A percentile compares a stretch with the other conserved stretches of the same genome.
phyloP scores from a whole-genome alignment of 2,113 vertebrate species.

The Scortum barcoo region DNA sequence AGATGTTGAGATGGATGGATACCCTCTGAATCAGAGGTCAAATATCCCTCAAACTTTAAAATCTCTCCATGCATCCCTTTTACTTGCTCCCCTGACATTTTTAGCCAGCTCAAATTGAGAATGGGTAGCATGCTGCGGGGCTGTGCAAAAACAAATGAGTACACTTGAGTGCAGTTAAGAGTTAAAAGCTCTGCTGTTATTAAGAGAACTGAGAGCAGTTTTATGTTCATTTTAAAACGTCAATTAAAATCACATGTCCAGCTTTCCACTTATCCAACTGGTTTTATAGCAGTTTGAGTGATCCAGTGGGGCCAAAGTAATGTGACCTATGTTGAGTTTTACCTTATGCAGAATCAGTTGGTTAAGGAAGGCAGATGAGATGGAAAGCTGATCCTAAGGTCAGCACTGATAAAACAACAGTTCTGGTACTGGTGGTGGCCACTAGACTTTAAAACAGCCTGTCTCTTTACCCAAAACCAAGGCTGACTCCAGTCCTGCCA shows the following conservation, averaged over 20 bases:
- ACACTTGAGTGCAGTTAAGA: neutral
- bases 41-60: slow-evolving; percentile 16
- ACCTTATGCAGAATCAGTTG: neutral
- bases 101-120: slow-evolving; percentile 1
- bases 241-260: slow-evolving; percentile 14
- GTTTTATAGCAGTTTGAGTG: neutral
- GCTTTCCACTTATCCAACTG: slow-evolving; percentile 11
- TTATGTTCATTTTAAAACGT: neutral
- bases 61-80: slow-evolving; percentile 8
- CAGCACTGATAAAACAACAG: neutral
- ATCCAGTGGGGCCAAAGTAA: neutral
- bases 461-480: slow-evolving; percentile 7
- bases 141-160: slow-evolving; percentile 12
- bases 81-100: neutral
- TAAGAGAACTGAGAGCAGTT: neutral
- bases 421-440: neutral
- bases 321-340: neutral
- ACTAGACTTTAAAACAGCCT: neutral
- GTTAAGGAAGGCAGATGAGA: slow-evolving; percentile 15
- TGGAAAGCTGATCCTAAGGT: neutral
- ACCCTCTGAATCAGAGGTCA: neutral
- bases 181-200: slow-evolving; percentile 1
- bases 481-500: slow-evolving; percentile 21
- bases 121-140: neutral
- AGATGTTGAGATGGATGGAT: neutral